Evolutionary conservation across 2,113 vertebrate species (phyloP).

Genomic region (Ochotona princeps): DNA sequence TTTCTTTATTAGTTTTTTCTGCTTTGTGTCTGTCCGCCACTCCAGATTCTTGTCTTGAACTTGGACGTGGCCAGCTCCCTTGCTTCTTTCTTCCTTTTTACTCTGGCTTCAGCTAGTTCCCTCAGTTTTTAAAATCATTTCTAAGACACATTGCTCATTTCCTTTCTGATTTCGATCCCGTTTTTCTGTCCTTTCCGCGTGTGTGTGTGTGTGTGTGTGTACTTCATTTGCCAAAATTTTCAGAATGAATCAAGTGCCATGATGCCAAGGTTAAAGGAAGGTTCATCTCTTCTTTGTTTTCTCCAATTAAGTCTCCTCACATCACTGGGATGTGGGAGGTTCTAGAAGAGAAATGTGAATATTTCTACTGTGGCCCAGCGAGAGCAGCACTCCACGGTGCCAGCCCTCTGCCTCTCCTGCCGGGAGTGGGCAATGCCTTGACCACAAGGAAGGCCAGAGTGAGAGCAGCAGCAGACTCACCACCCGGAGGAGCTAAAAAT

Average conservation of each 20-base stretch:
- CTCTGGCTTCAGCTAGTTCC: background rate
- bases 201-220: too few relatives aligned
- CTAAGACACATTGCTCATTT: background rate
- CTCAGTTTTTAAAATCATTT: background rate
- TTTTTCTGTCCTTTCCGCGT: background rate
- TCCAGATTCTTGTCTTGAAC: background rate
- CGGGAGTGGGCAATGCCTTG: background rate
- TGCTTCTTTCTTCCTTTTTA: background rate
- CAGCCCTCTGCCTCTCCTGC: too few relatives aligned
- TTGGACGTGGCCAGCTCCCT: background rate
- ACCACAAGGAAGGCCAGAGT: background rate
- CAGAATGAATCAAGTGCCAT: background rate
- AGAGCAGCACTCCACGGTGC: background rate
- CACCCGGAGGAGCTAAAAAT: background rate
- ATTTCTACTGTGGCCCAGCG: background rate
- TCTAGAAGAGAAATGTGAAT: background rate
- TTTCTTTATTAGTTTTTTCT: background rate
- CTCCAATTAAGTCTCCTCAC: background rate
- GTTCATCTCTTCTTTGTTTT: background rate
- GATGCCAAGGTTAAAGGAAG: background rate
- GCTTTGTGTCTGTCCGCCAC: background rate
- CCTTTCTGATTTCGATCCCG: background rate
- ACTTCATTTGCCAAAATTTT: background rate
- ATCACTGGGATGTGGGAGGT: too few relatives aligned
- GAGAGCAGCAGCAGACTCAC: background rate